Evolutionary conservation across 1,140 invertebrate species (phyloP).

Genomic region (Drosophila triauraria): DNA sequence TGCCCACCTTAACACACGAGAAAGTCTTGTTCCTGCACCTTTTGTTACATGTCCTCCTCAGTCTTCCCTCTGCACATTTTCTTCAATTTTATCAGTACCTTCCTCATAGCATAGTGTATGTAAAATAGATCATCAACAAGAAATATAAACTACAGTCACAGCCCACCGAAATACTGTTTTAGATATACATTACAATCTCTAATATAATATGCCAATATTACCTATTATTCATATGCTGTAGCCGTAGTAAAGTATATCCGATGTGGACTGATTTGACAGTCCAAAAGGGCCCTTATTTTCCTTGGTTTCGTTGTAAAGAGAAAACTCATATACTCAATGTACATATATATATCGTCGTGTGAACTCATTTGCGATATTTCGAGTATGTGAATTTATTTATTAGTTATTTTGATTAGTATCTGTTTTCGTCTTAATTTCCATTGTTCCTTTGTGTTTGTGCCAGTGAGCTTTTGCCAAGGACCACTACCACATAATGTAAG

Average conservation of each 20-base stretch:
- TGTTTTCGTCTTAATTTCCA: constrained; percentile 18
- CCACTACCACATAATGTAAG: constrained; percentile 85
- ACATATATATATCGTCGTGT: constrained; percentile 13
- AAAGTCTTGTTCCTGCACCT: constrained; percentile 13
- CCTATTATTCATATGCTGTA: constrained; percentile 18
- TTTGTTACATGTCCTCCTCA: background rate
- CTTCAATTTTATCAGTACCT: constrained; percentile 1
- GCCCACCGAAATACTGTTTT: constrained; percentile 6
- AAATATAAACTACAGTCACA: constrained; percentile 7
- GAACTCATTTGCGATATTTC: constrained; percentile 24
- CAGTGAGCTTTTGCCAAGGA: constrained; percentile 71
- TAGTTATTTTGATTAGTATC: constrained; percentile 4
- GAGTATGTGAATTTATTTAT: constrained; percentile 13
- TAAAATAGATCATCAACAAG: background rate
- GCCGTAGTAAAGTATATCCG: constrained; percentile 9
- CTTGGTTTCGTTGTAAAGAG: background rate
- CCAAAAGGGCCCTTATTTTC: background rate
- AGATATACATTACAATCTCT: background rate
- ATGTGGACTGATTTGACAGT: constrained; percentile 3
- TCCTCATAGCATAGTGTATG: background rate
- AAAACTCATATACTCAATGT: constrained; percentile 15
- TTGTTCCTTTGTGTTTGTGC: constrained; percentile 26
- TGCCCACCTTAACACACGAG: background rate
- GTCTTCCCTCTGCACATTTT: constrained; percentile 12
- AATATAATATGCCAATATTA: background rate